A percentile compares a stretch with the other conserved stretches of the same genome.
phyloP scores from a whole-genome alignment of 2,797 vertebrate genomes.

The Eleutherodactylus coqui region DNA sequence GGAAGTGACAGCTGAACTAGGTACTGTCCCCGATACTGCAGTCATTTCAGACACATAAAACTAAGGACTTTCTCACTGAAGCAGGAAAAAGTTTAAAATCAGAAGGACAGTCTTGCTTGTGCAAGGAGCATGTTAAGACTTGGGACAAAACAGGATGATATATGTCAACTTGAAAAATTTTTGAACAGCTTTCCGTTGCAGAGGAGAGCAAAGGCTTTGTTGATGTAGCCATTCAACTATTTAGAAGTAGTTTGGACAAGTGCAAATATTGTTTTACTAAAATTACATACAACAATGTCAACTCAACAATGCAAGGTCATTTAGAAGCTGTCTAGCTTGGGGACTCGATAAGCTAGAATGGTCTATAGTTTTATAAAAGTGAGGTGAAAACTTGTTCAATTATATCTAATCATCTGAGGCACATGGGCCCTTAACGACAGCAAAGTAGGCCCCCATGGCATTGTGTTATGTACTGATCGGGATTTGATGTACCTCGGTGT shows the following conservation, averaged over 20 bases:
- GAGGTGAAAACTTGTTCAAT: neutral
- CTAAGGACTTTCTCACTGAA: constrained; percentile 54
- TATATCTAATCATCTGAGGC: neutral
- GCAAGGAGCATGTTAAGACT: constrained; percentile 49
- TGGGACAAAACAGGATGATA: constrained; percentile 38
- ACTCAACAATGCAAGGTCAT: constrained; percentile 12
- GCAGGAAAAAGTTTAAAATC: constrained; percentile 28
- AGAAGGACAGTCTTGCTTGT: constrained; percentile 11
- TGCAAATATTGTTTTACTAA: constrained; percentile 29
- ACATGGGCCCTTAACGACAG: neutral
- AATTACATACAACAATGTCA: constrained; percentile 26
- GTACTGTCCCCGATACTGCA: constrained; percentile 2
- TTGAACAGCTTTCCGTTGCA: constrained; percentile 5
- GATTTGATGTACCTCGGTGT: neutral
- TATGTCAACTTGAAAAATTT: constrained; percentile 40
- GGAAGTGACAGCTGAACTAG: neutral
- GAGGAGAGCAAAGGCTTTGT: constrained; percentile 6
- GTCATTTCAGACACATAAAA: constrained; percentile 49
- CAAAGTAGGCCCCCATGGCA: neutral
- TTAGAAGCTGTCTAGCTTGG: neutral
- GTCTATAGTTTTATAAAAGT: neutral
- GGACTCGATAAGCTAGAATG: neutral
- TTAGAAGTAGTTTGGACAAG: constrained; percentile 32
- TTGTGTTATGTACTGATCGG: neutral
- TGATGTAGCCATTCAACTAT: constrained; percentile 1